Percentiles rank a stretch among this genome's conserved stretches.
Conservation (phyloP, 2,113 vertebrate species). For the Phodopus roborovskii region DNA sequence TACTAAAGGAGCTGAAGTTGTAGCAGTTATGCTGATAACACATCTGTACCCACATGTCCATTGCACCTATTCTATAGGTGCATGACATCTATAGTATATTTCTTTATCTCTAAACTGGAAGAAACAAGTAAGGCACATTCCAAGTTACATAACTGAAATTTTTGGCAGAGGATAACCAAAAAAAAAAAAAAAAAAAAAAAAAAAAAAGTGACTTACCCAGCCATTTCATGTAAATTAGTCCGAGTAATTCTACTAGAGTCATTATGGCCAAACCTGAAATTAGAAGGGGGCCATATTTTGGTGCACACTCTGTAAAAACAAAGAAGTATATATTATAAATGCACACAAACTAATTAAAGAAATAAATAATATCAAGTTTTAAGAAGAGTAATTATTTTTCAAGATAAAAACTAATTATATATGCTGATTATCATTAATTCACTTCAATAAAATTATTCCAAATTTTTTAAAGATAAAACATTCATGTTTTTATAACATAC, state of each 20-base stretch:
- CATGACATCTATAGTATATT: neutral
- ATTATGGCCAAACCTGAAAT: constrained; percentile 86
- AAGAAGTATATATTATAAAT: constrained; percentile 53
- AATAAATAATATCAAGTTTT: constrained; percentile 6
- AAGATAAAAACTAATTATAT: constrained; percentile 32
- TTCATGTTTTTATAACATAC: neutral
- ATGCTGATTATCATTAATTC: constrained; percentile 34
- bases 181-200: constrained; percentile 56
- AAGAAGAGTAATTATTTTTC: constrained; percentile 8
- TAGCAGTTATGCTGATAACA: neutral
- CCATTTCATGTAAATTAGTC: constrained; percentile 84
- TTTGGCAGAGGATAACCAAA: constrained; percentile 31
- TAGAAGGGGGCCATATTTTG: constrained; percentile 78
- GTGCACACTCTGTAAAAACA: constrained; percentile 83
- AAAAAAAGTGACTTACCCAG: constrained; percentile 83
- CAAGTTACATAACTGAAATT: constrained; percentile 20
- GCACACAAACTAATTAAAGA: constrained; percentile 18
- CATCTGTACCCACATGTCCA: neutral
- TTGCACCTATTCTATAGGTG: neutral
- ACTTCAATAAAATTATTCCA: constrained; percentile 15
- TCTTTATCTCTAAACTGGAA: constrained; percentile 6
- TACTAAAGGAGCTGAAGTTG: neutral
- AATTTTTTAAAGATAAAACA: constrained; percentile 53
- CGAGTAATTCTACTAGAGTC: constrained; percentile 82
- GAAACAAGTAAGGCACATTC: constrained; percentile 7